Evolutionary conservation across 2,888 invertebrate genomes (phyloP), one percentile per base, ranked within the genome.

Genomic region (Stenoptilia bipunctidactyla): DNA sequence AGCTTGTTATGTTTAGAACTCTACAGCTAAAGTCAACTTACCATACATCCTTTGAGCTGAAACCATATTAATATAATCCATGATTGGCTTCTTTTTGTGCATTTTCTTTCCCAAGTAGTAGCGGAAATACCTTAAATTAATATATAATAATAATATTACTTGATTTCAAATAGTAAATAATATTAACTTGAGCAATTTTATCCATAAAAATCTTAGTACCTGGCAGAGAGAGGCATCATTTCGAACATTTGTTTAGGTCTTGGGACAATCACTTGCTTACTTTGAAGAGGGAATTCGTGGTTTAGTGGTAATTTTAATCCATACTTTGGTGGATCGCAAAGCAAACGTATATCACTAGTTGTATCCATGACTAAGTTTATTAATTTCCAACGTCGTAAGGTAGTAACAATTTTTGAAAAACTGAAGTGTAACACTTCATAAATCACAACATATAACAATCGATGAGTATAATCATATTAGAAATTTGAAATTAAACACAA

Each of bases 11-110:
- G n/a, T n/a, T n/a, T n/a, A n/a, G n/a, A n/a, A n/a, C n/a, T n/a
- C n/a, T n/a, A n/a, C n/a, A n/a, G n/a, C 25, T 25, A 5, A 25
- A 25, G 9, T 9, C 25, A 25, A 61, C 84, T 73, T 79, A 89
- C 95, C 95, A 85, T 95, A 96, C 66, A 94, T 94, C 64, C 92
- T 91, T 68, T 92, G 90, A 38, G 92, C 91, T 50, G 86, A 86
- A 53, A 90, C 75, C 66, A 89, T 82, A 50, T 88, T 83, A 37
- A 93, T 61, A 64, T 90, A 93, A 71, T 96, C 94, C 90, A 96
- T 95, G 40, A 93, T 87, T 10, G 91, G 89, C 34, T 86, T 84
- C 55, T 88, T 87, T 48, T 90, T 89, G 57, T 87, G 85, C 49
- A 89, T 83, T 57, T 73, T 85, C 45, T 86, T 85, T 50, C 86